Evolutionary conservation across 2,888 invertebrate genomes (phyloP).

Genomic region (Uloborus plumipes): DNA sequence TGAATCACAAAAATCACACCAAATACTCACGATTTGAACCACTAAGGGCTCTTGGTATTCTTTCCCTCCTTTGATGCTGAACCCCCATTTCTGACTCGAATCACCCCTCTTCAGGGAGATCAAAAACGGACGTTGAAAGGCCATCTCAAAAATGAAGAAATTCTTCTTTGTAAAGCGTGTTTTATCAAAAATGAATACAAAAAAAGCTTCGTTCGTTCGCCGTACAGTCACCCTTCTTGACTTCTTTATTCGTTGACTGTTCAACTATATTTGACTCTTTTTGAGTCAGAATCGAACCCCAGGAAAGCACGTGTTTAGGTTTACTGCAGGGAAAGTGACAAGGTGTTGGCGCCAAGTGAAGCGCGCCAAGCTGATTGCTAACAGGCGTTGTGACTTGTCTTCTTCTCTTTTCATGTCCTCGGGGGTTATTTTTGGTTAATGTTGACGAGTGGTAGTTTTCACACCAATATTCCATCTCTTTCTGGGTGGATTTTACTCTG

Average conservation of each 20-base stretch:
- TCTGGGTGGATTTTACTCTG: too few species aligned
- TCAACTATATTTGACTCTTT: conserved; percentile 57
- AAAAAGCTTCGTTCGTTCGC: conserved; percentile 35
- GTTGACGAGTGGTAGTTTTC: too few species aligned
- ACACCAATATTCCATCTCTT: too few species aligned
- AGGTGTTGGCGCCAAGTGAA: conserved; percentile 11
- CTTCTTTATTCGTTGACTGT: conserved; percentile 48
- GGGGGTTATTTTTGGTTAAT: too few species aligned
- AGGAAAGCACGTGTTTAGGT: conserved; percentile 49
- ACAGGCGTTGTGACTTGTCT: too few species aligned
- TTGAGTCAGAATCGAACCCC: conserved; percentile 44
- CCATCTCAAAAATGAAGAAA: conserved; percentile 29
- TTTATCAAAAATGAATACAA: conserved; percentile 13
- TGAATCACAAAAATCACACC: neutral
- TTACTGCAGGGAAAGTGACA: conserved; percentile 20
- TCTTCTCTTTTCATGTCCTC: too few species aligned
- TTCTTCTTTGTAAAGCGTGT: neutral
- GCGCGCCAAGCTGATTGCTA: conserved; percentile 19
- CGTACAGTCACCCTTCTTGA: conserved; percentile 39
- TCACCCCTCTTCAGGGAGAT: conserved; percentile 60
- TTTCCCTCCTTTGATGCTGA: conserved; percentile 91
- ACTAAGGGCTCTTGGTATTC: conserved; percentile 91
- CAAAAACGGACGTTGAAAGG: conserved; percentile 65
- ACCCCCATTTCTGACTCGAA: conserved; percentile 81
- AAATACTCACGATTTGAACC: conserved; percentile 87